Evolutionary conservation across 2,113 vertebrate species (phyloP).

Genomic region (Antigone vipio): DNA sequence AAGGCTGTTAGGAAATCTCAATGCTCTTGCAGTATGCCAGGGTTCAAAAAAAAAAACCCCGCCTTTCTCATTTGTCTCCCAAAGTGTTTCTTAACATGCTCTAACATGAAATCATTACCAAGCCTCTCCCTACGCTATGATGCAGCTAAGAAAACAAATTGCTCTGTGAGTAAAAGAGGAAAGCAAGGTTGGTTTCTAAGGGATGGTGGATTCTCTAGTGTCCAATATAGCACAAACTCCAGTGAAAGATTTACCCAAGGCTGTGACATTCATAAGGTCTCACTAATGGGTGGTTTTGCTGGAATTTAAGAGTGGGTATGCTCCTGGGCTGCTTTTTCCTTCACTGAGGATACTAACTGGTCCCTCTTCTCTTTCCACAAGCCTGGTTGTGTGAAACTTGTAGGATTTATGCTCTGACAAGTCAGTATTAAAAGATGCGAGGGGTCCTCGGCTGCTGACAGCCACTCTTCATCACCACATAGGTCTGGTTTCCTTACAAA

Average conservation of each 20-base stretch:
- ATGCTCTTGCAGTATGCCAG: background rate
- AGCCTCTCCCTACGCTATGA: rapidly evolving
- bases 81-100: background rate
- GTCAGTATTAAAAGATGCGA: background rate
- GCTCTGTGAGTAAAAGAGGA: background rate
- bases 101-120: background rate
- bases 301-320: background rate
- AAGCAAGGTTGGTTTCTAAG: background rate
- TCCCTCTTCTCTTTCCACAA: background rate
- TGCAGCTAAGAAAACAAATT: background rate
- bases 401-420: background rate
- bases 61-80: background rate
- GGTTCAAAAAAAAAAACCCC: background rate
- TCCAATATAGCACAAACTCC: background rate
- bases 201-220: background rate
- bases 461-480: rapidly evolving
- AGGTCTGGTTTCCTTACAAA: background rate
- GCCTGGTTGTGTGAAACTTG: background rate
- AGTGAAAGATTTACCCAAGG: background rate
- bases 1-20: background rate
- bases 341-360: background rate
- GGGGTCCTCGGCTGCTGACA: background rate
- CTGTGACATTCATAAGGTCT: background rate
- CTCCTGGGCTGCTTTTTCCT: background rate
- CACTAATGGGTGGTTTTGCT: background rate